Evolutionary conservation across 2,797 vertebrate species (phyloP).

Genomic region (Harpagifer antarcticus): DNA sequence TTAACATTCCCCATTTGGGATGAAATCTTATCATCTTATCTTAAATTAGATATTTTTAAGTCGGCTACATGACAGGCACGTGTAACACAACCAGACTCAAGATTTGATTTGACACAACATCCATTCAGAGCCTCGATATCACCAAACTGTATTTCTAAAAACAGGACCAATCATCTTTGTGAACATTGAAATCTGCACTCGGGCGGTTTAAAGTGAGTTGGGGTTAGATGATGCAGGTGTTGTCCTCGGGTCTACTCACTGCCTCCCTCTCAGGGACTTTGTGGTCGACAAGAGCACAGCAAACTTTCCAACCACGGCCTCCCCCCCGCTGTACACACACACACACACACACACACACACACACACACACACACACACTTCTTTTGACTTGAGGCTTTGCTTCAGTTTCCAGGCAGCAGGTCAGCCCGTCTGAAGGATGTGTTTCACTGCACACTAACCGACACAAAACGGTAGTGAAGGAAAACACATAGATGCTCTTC

Average conservation of each 20-base stretch:
- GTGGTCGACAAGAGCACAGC: slow-evolving; percentile 52
- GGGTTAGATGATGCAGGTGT: slow-evolving; percentile 33
- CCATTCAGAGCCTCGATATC: background rate
- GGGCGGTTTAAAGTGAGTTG: background rate
- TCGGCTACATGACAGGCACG: too few species aligned
- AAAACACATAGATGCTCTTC: too few species aligned
- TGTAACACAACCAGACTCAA: too few species aligned
- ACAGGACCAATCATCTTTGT: too few species aligned
- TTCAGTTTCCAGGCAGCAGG: slow-evolving; percentile 46
- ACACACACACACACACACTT: background rate
- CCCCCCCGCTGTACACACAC: background rate
- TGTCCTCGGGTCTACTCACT: background rate
- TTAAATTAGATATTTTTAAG: too few species aligned
- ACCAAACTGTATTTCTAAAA: background rate
- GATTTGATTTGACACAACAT: background rate
- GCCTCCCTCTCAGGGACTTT: slow-evolving; percentile 5
- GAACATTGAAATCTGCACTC: too few species aligned
- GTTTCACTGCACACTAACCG: background rate
- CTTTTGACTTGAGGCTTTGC: background rate
- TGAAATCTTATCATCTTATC: too few species aligned
- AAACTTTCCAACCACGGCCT: slow-evolving; percentile 74
- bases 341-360: slow-evolving; percentile 16
- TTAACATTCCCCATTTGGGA: too few species aligned
- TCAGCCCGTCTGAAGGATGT: background rate
- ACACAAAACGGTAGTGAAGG: too few species aligned